Conservation (phyloP, 2,888 invertebrate genomes). For the Limnephilus lunatus region DNA sequence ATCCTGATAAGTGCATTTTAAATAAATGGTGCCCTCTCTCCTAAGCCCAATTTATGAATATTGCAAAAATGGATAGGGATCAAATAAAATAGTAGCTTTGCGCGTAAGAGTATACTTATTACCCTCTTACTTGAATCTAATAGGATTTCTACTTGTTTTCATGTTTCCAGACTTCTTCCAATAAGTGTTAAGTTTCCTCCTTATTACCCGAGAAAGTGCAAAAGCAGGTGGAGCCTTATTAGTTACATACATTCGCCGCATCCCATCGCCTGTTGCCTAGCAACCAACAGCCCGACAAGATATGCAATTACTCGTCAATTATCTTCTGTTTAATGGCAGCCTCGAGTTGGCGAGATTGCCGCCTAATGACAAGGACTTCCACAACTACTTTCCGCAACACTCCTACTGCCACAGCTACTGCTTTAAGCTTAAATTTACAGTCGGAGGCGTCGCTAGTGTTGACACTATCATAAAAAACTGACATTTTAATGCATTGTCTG, state of each 20-base stretch:
- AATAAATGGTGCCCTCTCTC: too few relatives aligned
- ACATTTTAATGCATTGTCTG: too few relatives aligned
- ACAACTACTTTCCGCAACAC: background rate
- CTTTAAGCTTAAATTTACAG: background rate
- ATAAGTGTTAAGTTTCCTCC: conserved; percentile 3
- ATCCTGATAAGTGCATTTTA: too few relatives aligned
- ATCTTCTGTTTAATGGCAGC: background rate
- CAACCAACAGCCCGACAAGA: background rate
- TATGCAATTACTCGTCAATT: conserved; percentile 25
- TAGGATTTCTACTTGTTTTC: background rate
- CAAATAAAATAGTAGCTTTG: too few relatives aligned
- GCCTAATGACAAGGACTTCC: background rate
- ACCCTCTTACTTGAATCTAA: too few relatives aligned
- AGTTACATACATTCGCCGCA: conserved; percentile 8
- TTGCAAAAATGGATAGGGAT: too few relatives aligned
- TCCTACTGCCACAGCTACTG: background rate
- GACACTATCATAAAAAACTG: too few relatives aligned
- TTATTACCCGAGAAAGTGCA: conserved; percentile 33
- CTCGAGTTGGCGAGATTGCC: conserved; percentile 6
- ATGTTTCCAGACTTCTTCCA: background rate
- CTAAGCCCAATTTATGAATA: too few relatives aligned
- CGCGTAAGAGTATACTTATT: too few relatives aligned
- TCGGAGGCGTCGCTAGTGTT: too few relatives aligned
- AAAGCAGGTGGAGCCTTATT: conserved; percentile 20
- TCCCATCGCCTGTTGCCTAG: background rate